Base-by-base conservation (phyloP, 2,797 vertebrate species). In the Aulostomus chinensis region DNA sequence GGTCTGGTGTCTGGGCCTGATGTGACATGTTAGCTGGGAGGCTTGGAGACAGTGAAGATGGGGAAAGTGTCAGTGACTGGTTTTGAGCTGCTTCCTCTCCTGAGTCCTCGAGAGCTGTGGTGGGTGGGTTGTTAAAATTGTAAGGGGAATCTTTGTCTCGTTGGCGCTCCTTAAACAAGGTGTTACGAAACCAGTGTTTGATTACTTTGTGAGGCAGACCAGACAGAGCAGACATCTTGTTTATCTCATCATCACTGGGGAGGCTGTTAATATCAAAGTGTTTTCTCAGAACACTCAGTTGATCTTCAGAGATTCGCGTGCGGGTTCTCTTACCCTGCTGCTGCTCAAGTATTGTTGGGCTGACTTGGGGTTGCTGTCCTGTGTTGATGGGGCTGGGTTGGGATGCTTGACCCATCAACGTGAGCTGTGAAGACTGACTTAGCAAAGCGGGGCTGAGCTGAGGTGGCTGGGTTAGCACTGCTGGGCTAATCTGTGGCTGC, bases 141-240 rank as follows among this genome's bases (percentile, higher is more conserved):
- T 99, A 99, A 0, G 97, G 97, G 6, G 97, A 99, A 84, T 99
- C 97, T 76, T 99, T 99, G 88, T 99, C 98, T 56, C 97, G 93
- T 45, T 99, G 97, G 22, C 97, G 93, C 76, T 99, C 97, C 80
- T 99, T 99, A 81, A 99, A 99, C 18, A 99, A 89, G 0, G 97
- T 99, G 78, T 99, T 99, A 68, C 97, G 92, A 83, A 99, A 99
- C 97, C 97, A 99, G 86, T 99, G 97, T 85, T 99, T 99, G 78
- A 99, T 98, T 59, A 99, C 97, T 67, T 99, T 99, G 82, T 97
- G 94, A 45, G 95, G 95, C 84, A 99, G 67, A 34, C 94, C 92
- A 0, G 96, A 97, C 49, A 94, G 90, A 76, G 91, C 89, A 1
- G 96, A 95, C 94, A 99, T 97, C 83, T 97, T 96, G 78, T 93